phyloP scores from a whole-genome alignment of 2,797 vertebrate genomes.

The Enteromius afrohamiltoni region DNA sequence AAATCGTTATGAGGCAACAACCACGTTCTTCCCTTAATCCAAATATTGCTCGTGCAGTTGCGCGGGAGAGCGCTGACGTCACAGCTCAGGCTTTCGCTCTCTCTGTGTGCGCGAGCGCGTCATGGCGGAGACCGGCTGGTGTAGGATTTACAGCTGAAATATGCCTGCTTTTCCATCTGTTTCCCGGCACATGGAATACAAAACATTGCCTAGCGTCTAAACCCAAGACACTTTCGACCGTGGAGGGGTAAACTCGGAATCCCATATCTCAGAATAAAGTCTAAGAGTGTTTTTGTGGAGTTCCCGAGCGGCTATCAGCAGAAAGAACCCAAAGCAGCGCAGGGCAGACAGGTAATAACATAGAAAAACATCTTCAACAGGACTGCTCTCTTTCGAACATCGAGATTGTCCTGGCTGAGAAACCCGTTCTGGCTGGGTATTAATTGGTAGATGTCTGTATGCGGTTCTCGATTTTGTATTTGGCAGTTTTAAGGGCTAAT shows the following conservation, averaged over 20 bases:
- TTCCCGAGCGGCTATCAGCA: slow-evolving; percentile 63
- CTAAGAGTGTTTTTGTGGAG: slow-evolving; percentile 59
- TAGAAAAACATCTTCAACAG: slow-evolving; percentile 43
- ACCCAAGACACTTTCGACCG: slow-evolving; percentile 21
- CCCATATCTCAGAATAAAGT: slow-evolving; percentile 53
- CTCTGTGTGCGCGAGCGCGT: slow-evolving; percentile 77
- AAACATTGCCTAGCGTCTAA: slow-evolving; percentile 52
- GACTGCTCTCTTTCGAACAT: background rate
- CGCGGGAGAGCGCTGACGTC: slow-evolving; percentile 71
- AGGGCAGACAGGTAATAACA: slow-evolving; percentile 57
- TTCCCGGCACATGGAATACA: slow-evolving; percentile 57
- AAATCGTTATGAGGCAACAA: background rate
- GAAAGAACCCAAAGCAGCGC: slow-evolving; percentile 58
- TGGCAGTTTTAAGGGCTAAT: background rate
- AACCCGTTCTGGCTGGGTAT: background rate
- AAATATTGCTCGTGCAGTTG: slow-evolving; percentile 8
- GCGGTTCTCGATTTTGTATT: background rate
- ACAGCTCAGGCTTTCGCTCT: slow-evolving; percentile 82
- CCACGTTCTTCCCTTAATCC: background rate
- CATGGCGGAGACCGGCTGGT: slow-evolving; percentile 83
- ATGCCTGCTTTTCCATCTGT: slow-evolving; percentile 65
- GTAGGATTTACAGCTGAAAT: slow-evolving; percentile 75
- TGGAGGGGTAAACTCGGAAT: slow-evolving; percentile 10
- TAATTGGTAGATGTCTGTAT: background rate
- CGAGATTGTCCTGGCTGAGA: background rate